phyloP scores from a whole-genome alignment of 2,797 vertebrate genomes.

The Coluber constrictor region DNA sequence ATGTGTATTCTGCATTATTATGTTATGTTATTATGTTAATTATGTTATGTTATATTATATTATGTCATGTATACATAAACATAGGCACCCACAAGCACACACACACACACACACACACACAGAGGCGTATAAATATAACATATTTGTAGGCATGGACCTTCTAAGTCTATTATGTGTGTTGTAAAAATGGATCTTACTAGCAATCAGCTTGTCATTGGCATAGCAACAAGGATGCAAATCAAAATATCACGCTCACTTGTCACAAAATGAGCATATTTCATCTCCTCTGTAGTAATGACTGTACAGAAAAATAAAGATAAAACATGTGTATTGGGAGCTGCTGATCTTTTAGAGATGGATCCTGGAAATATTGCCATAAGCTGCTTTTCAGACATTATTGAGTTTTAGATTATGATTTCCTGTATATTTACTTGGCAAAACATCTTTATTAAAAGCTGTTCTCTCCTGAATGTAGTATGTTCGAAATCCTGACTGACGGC shows the following conservation, averaged over 20 bases:
- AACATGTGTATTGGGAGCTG: not conserved
- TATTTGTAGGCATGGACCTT: not conserved
- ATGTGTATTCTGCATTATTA: not conserved
- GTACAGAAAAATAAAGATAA: not conserved
- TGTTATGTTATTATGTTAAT: not conserved
- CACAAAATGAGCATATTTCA: conserved; percentile 3
- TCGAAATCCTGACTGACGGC: not conserved
- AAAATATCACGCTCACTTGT: conserved; percentile 8
- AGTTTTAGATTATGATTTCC: not conserved
- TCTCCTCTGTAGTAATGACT: not conserved
- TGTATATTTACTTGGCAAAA: not conserved
- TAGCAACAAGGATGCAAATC: conserved; percentile 9
- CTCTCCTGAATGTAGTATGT: not conserved
- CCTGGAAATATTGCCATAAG: not conserved
- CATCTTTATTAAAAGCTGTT: not conserved
- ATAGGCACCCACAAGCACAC: not conserved
- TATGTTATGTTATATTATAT: not conserved
- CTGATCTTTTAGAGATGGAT: not conserved
- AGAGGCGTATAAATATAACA: not conserved
- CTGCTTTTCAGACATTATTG: not conserved
- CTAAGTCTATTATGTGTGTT: not conserved
- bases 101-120: not conserved
- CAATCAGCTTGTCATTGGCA: not conserved
- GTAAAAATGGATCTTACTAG: accelerated
- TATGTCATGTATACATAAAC: not conserved